A percentile compares a stretch with the other conserved stretches of the same genome.
Conservation (phyloP, 2,888 invertebrate genomes). For the Galerucella pusilla region DNA sequence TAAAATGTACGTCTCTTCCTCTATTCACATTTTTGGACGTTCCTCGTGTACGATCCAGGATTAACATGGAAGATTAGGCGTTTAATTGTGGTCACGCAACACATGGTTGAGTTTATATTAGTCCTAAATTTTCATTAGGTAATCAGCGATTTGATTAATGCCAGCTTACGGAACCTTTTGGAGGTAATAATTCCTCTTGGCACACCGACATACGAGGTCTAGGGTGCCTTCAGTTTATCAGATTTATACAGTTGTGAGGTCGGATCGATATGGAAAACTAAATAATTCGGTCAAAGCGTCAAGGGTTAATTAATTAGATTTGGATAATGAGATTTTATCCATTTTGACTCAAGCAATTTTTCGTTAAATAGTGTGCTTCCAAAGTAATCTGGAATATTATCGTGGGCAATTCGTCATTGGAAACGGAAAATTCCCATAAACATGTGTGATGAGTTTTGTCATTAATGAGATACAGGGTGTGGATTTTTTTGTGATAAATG, state of each 20-base stretch:
- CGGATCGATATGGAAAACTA: no score
- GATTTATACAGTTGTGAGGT: background rate
- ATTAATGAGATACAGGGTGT: no score
- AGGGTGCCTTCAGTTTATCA: background rate
- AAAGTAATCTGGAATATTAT: no score
- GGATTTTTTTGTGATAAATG: no score
- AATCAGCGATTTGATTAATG: constrained; percentile 25
- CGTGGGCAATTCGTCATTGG: no score
- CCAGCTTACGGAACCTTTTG: constrained; percentile 7
- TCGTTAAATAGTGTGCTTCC: no score
- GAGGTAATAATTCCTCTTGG: constrained; percentile 8
- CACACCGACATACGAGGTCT: background rate
- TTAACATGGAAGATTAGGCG: constrained; percentile 13
- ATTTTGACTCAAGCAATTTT: no score
- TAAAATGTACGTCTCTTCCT: background rate
- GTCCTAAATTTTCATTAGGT: constrained; percentile 31
- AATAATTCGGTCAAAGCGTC: no score
- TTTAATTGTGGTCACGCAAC: constrained; percentile 31
- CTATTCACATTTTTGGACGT: background rate
- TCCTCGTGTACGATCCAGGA: constrained; percentile 7
- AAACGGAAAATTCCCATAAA: no score
- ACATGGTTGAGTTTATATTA: constrained; percentile 29
- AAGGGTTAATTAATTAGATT: no score
- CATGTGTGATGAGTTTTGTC: no score
- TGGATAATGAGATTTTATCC: no score